A percentile compares a stretch with the other conserved stretches of the same genome.
Conservation (phyloP, 2,797 vertebrate genomes). For the Carapus acus region DNA sequence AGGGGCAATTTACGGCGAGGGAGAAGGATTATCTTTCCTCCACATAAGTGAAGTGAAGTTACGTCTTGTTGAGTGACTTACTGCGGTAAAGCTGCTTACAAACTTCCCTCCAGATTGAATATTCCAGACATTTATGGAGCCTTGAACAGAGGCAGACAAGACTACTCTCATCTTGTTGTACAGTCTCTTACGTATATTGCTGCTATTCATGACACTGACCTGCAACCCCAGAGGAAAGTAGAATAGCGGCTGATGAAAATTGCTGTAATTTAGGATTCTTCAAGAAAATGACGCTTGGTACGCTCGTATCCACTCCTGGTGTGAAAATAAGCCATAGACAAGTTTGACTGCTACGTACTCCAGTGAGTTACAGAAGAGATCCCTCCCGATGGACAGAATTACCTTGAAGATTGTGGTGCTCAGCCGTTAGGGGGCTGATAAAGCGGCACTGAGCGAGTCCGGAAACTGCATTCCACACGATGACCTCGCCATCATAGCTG, state of each 20-base stretch:
- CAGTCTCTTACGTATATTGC: constrained; percentile 19
- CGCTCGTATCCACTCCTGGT: constrained; percentile 57
- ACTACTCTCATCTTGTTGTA: constrained; percentile 15
- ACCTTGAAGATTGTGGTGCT: constrained; percentile 44
- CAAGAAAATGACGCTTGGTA: constrained; percentile 66
- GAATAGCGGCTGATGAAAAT: constrained; percentile 48
- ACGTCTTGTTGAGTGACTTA: constrained; percentile 48
- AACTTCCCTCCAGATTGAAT: constrained; percentile 57
- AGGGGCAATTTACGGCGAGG: constrained; percentile 29
- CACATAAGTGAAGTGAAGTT: constrained; percentile 19
- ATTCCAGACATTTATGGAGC: constrained; percentile 71
- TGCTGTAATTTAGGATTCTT: constrained; percentile 46
- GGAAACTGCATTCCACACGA: constrained; percentile 74
- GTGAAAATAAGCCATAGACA: not conserved
- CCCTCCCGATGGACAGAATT: not conserved
- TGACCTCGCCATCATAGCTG: constrained; percentile 72
- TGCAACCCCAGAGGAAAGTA: constrained; percentile 63
- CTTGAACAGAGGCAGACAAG: constrained; percentile 47
- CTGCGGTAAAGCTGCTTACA: constrained; percentile 68
- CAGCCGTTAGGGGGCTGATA: constrained; percentile 32
- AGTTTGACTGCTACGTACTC: no score
- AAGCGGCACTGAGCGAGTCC: constrained; percentile 65
- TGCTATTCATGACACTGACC: constrained; percentile 50
- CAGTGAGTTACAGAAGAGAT: not conserved
- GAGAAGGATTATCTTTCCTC: not conserved